These are phyloP conservation scores for Phocoena phocoena DNA, from an alignment of 2,113 vertebrate genomes.

Conservation along the genomic window DNA sequence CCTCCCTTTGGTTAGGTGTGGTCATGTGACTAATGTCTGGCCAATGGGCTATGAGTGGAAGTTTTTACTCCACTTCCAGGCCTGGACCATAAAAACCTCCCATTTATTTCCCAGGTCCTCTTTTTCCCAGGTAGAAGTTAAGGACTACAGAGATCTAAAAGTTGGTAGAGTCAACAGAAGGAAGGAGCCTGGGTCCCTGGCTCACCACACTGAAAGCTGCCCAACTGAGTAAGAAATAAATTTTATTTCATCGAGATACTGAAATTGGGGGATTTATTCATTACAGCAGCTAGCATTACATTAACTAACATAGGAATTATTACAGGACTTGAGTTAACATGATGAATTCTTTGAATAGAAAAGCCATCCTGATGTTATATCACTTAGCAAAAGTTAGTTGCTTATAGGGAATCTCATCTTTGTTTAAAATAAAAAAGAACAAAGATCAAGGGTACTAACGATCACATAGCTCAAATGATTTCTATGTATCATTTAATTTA, in stretches of 20 bases:
- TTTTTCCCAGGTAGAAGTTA: background rate
- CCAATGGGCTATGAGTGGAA: background rate
- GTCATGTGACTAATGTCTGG: constrained; percentile 15
- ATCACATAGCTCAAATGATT: background rate
- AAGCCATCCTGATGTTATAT: background rate
- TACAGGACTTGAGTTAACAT: background rate
- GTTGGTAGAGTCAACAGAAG: background rate
- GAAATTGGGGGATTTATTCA: constrained; percentile 15
- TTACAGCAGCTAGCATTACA: background rate
- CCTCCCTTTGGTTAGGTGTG: background rate
- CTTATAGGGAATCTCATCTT: background rate
- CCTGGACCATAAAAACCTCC: background rate
- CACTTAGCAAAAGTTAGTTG: background rate
- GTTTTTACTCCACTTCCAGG: background rate
- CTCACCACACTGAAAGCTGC: background rate
- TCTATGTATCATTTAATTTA: background rate
- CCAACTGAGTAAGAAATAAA: background rate
- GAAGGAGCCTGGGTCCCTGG: background rate
- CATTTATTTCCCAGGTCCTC: background rate
- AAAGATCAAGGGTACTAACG: background rate
- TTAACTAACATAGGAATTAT: constrained; percentile 24
- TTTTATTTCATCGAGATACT: background rate
- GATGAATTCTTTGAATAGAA: background rate
- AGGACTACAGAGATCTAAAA: background rate
- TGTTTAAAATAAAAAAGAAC: background rate